Conservation (phyloP, 2,888 invertebrate species). For the Clistopyga incitator region DNA sequence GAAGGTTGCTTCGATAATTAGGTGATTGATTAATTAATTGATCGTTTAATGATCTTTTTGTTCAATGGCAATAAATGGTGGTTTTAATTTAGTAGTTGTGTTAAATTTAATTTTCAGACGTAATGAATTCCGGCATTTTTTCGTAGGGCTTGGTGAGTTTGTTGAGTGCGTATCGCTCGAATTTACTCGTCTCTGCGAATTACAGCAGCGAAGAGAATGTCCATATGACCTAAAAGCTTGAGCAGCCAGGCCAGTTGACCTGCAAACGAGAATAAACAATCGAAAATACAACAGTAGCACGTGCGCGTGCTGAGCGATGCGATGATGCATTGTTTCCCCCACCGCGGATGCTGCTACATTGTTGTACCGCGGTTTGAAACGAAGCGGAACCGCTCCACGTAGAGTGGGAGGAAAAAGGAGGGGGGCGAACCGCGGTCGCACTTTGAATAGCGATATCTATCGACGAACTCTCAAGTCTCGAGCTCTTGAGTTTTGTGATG, state of each 20-base stretch:
- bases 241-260: background rate
- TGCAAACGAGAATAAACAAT: conserved; percentile 43
- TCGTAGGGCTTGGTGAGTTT: too few species aligned
- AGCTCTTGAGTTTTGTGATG: background rate
- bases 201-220: background rate
- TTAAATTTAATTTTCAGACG: too few species aligned
- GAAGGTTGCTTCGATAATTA: too few species aligned
- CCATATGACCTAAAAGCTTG: background rate
- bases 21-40: too few species aligned
- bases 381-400: background rate
- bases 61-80: too few species aligned
- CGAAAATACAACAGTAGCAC: conserved; percentile 24
- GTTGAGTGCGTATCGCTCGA: too few species aligned
- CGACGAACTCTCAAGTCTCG: conserved; percentile 10
- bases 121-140: too few species aligned
- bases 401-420: background rate
- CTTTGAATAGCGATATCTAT: background rate
- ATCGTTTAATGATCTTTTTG: too few species aligned
- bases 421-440: background rate
- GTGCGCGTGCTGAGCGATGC: conserved; percentile 30
- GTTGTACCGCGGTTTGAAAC: background rate
- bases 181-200: background rate
- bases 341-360: background rate
- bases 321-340: conserved; percentile 11
- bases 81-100: too few species aligned